These are phyloP conservation scores for Silurus meridionalis DNA, from an alignment of 2,113 vertebrate genomes.

Conservation along the genomic window DNA sequence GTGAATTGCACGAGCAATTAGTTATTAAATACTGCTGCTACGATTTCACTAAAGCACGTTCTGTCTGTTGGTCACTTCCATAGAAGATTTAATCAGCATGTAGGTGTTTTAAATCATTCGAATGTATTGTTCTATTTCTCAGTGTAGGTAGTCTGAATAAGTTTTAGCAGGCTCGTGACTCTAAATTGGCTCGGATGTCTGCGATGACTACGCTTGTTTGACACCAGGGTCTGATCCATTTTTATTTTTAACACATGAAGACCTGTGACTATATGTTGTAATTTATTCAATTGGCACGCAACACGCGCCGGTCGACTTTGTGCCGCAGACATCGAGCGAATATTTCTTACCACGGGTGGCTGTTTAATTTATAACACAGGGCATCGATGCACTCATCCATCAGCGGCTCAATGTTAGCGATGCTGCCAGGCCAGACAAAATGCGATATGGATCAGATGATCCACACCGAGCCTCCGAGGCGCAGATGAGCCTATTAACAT, in stretches of 20 bases:
- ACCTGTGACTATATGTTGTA: not conserved
- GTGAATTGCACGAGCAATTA: slow-evolving; percentile 79
- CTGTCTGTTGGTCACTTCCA: slow-evolving; percentile 30
- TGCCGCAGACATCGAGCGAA: slow-evolving; percentile 50
- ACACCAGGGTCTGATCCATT: not conserved
- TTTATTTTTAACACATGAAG: not conserved
- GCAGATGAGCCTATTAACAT: slow-evolving; percentile 75
- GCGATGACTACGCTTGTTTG: not conserved
- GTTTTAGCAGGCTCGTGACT: not conserved
- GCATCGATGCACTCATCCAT: slow-evolving; percentile 65
- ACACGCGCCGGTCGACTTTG: slow-evolving; percentile 23
- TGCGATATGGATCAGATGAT: slow-evolving; percentile 70
- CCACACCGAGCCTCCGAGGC: slow-evolving; percentile 62
- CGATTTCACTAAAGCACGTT: slow-evolving; percentile 71
- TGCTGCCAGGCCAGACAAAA: slow-evolving; percentile 65
- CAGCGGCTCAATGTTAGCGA: slow-evolving; percentile 61
- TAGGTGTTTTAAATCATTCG: slow-evolving; percentile 49
- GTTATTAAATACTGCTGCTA: slow-evolving; percentile 78
- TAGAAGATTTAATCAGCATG: slow-evolving; percentile 65
- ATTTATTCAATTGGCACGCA: slow-evolving; percentile 51
- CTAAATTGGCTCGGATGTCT: not conserved
- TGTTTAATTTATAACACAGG: slow-evolving; percentile 71
- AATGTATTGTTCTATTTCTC: not conserved
- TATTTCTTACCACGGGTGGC: slow-evolving; percentile 46
- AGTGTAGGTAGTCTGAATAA: slow-evolving; percentile 4